Evolutionary conservation across 2,888 invertebrate species (phyloP).

Genomic region (Andrena minutula): DNA sequence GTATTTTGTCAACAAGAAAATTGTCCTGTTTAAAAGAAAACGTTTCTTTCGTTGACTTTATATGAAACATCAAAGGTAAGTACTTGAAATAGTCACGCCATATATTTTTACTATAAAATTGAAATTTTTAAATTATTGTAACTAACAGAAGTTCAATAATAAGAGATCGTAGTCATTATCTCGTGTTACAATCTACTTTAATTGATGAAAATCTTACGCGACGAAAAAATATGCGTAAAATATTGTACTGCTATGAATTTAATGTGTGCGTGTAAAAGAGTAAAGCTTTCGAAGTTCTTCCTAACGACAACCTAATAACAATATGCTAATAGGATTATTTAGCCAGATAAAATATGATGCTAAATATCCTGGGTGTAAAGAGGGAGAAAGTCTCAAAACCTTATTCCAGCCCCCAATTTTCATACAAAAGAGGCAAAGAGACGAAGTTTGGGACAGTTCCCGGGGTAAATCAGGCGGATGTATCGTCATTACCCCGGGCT

Average conservation of each 20-base stretch:
- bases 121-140: not conserved
- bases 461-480: conserved; percentile 70
- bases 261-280: not conserved
- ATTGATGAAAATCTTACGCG: no score
- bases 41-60: not conserved
- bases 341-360: conserved; percentile 4
- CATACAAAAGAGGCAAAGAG: conserved; percentile 53
- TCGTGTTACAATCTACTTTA: no score
- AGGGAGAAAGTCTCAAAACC: conserved; percentile 62
- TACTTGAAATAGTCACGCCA: not conserved
- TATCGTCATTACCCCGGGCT: conserved; percentile 72
- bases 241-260: not conserved
- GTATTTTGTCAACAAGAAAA: not conserved
- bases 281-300: not conserved
- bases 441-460: conserved; percentile 60
- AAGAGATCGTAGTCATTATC: not conserved
- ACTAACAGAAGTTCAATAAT: not conserved
- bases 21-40: not conserved
- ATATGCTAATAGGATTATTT: not conserved
- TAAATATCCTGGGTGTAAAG: conserved; percentile 38
- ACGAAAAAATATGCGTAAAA: no score
- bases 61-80: not conserved
- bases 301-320: not conserved
- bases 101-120: not conserved
- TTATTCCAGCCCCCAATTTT: conserved; percentile 54